Base-by-base conservation (phyloP, 2,113 vertebrate species). In the Callopanchax toddi region DNA sequence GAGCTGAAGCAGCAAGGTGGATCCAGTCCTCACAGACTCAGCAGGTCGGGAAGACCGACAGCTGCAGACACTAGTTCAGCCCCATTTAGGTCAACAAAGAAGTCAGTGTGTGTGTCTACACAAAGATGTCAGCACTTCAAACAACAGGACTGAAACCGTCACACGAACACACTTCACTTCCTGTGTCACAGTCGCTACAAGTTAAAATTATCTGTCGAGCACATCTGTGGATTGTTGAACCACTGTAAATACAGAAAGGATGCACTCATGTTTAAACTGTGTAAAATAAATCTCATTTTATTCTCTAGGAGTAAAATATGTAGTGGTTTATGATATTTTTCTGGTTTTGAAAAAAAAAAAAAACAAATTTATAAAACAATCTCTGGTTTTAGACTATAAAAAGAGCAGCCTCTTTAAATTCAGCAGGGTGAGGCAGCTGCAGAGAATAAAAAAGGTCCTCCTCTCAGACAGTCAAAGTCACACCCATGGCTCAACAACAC, bases 31-130 rank as follows among this genome's bases (percentile, higher is more conserved):
- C 10, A 26, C 5, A 37, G 12, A 57, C 29, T 45, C 11, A n/a
- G n/a, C n/a, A n/a, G n/a, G n/a, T n/a, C n/a, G n/a, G n/a, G n/a
- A n/a, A n/a, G n/a, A n/a, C n/a, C n/a, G n/a, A n/a, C 50, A 3
- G 72, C 58, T n/a, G 51, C n/a, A n/a, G 11, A 54, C 20, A 46
- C 17, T 45, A 22, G 15, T 15, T 44, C 36, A 11, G 23, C 7
- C 25, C 44, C 2, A 23, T 22, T 71, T 54, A 9, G 40, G 8
- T 71, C 40, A 58, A 62, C 57, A 70, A 37, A 56, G 18, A 32
- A 9, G 12, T 2, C 20, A 50, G 17, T 21, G 32, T 43, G 8
- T 34, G 23, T n/a, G 43, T 4, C 12, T 13, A 57, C 2, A 23
- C 23, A 57, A 46, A 6, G 11, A 17, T 56, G 17, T 25, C 8